phyloP scores from a whole-genome alignment of 2,113 vertebrate species.

The Chunga burmeisteri region DNA sequence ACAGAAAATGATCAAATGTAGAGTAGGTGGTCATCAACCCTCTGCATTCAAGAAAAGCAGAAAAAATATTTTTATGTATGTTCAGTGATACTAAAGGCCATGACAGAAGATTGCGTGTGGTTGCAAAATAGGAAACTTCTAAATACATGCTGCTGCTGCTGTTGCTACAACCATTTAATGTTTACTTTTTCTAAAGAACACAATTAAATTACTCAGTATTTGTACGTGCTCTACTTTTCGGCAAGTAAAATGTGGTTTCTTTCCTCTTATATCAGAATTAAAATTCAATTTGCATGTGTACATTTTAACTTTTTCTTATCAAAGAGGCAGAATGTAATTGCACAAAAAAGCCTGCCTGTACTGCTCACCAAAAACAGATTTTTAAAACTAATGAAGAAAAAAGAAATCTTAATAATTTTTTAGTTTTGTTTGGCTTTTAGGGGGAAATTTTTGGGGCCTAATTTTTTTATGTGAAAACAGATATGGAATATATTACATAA shows the following conservation, averaged over 20 bases:
- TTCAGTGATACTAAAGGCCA: background rate
- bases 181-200: background rate
- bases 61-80: background rate
- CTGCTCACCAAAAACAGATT: background rate
- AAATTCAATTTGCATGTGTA: background rate
- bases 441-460: fast-evolving
- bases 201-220: background rate
- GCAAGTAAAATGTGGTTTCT: background rate
- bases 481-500: background rate
- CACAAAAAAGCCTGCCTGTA: background rate
- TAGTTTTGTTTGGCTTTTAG: background rate
- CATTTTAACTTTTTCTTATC: background rate
- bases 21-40: background rate
- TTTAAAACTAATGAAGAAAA: background rate
- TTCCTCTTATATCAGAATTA: background rate
- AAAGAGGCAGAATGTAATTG: background rate
- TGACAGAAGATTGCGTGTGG: background rate
- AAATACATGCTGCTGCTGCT: background rate
- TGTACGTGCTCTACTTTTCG: background rate
- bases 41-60: background rate
- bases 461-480: background rate
- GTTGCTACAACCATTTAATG: background rate
- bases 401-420: background rate
- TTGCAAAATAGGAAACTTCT: background rate
- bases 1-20: background rate